Evolutionary conservation across 2,888 invertebrate species (phyloP), one percentile per base, ranked within the genome.

Genomic region (Mystacides longicornis): DNA sequence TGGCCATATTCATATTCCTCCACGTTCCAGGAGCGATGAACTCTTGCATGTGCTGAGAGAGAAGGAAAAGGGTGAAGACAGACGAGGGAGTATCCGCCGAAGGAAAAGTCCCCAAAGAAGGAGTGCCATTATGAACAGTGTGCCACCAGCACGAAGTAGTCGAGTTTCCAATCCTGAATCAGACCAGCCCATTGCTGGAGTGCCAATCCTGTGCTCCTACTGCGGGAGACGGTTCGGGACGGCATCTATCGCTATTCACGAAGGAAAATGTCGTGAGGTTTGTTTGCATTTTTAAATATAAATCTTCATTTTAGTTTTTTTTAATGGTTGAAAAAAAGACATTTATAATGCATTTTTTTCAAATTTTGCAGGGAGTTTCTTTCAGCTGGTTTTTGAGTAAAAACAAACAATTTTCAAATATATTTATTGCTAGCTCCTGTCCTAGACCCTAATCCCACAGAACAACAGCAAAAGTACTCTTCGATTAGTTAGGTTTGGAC

Each of bases 191-290:
- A 18, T 48, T 4, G 54, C 51, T 2, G 61, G 59, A 23, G 68
- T 59, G 2, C 61, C 75, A 0, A 66, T 80, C 11, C 74, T 77
- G 31, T 85, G 85, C 64, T 83, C 83, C 65, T 74, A 84, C 52
- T 85, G 85, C 66, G 80, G 81, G 2, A 71, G 83, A 52, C 82
- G 84, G 65, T 85, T 83, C 66, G 85, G 85, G 3, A 79, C 80
- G 3, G 80, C 81, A 46, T 83, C 83, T 16, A 77, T 84, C 59
- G 73, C 77, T 4, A 76, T 85, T 59, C 85, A 86, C 65, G 83
- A 85, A 66, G 83, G 83, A 1, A 82, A 81, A 64, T 86, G 85
- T 66, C 66, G 81, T 60, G 71, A 80, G 75, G 81, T 81, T 67
- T 67, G 67, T 53, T 47, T 5, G 14, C 4, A 33, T 11, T 49